A percentile compares a stretch with the other conserved stretches of the same genome.
Evolutionary conservation across 2,797 vertebrate genomes (phyloP).

Genomic region (Glyptemys insculpta): DNA sequence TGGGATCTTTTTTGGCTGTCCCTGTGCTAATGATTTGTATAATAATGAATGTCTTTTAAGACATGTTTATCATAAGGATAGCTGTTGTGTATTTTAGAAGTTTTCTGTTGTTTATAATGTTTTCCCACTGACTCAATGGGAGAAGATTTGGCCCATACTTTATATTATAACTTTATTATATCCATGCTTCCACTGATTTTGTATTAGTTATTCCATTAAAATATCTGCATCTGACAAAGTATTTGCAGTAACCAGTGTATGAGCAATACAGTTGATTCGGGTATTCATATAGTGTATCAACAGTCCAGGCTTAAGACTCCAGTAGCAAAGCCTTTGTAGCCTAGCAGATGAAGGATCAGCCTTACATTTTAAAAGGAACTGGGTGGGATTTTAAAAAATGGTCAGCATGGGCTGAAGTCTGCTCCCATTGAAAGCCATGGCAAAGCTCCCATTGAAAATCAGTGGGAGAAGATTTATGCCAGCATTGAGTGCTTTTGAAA

Average conservation of each 20-base stretch:
- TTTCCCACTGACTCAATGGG: neutral
- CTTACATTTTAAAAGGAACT: neutral
- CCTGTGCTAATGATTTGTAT: neutral
- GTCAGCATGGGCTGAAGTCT: neutral
- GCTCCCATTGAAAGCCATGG: neutral
- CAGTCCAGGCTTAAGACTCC: rapidly evolving
- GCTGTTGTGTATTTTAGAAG: neutral
- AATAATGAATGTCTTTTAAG: neutral
- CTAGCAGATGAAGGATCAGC: neutral
- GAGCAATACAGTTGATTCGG: no score
- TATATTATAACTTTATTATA: neutral
- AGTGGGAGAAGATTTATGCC: neutral
- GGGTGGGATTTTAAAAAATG: neutral
- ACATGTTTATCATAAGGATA: neutral
- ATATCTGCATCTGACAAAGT: neutral
- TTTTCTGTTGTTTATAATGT: neutral
- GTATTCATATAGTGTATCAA: neutral
- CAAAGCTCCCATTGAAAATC: neutral
- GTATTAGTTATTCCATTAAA: neutral
- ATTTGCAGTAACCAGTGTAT: neutral
- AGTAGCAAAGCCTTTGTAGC: neutral
- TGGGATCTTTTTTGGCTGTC: neutral
- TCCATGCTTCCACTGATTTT: neutral
- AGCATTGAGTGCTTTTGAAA: neutral
- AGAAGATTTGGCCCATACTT: neutral